Evolutionary conservation across 2,888 invertebrate species (phyloP).

Genomic region (Anarsia innoxiella): DNA sequence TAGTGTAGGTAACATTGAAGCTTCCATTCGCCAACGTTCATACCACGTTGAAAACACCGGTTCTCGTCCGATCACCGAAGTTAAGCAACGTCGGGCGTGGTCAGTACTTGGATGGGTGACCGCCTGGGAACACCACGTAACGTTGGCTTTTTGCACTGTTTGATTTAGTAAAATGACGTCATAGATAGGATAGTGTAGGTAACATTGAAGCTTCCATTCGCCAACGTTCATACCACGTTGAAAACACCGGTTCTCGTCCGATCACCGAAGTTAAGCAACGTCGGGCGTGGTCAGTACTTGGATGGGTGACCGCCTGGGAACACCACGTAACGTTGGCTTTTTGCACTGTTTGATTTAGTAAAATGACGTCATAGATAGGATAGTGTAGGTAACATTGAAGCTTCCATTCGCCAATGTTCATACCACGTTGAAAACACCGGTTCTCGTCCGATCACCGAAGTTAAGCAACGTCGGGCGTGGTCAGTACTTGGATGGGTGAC

Average conservation of each 20-base stretch:
- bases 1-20: too few relatives aligned
- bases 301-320: slow-evolving; percentile 69
- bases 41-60: slow-evolving; percentile 49
- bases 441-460: slow-evolving; percentile 72
- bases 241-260: slow-evolving; percentile 67
- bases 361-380: too few relatives aligned
- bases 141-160: slow-evolving; percentile 33
- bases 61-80: slow-evolving; percentile 50
- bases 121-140: slow-evolving; percentile 38
- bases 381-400: too few relatives aligned
- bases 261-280: slow-evolving; percentile 71
- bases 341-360: too few relatives aligned
- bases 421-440: slow-evolving; percentile 18
- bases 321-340: slow-evolving; percentile 57
- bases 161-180: too few relatives aligned
- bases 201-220: too few relatives aligned
- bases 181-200: too few relatives aligned
- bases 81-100: slow-evolving; percentile 44
- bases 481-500: slow-evolving; percentile 71
- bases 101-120: slow-evolving; percentile 52
- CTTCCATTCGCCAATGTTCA: slow-evolving; percentile 7
- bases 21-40: slow-evolving; percentile 55
- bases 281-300: slow-evolving; percentile 69
- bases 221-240: slow-evolving; percentile 54
- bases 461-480: slow-evolving; percentile 67